These are phyloP conservation scores for Drosophila pseudotalamancana DNA, from an alignment of 2,888 invertebrate genomes.

Conservation along the genomic window DNA sequence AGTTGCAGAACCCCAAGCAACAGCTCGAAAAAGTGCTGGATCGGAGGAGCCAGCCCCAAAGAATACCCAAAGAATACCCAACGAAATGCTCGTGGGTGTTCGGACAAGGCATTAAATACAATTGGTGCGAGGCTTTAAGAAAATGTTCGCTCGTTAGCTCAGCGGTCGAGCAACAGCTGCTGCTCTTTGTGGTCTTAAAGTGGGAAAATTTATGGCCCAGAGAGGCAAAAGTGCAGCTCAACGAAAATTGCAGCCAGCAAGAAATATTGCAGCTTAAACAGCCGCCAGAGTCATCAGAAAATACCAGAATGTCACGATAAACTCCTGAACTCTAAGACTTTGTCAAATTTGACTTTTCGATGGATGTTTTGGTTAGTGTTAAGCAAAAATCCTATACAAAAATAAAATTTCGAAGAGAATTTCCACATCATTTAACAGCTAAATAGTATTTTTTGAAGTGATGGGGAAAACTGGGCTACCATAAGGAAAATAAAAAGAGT, in stretches of 20 bases:
- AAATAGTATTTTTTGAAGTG: no score
- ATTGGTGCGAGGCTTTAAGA: slow-evolving; percentile 61
- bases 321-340: background rate
- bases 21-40: slow-evolving; percentile 35
- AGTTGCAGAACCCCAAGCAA: background rate
- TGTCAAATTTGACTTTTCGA: background rate
- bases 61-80: slow-evolving; percentile 15
- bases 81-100: slow-evolving; percentile 39
- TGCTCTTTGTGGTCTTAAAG: slow-evolving; percentile 55
- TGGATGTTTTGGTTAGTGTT: background rate
- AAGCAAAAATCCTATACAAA: background rate
- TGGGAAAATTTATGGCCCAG: slow-evolving; percentile 37
- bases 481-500: no score
- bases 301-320: background rate
- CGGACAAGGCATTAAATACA: slow-evolving; percentile 72
- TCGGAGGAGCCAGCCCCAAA: slow-evolving; percentile 23
- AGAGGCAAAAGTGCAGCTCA: slow-evolving; percentile 38
- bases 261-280: slow-evolving; percentile 17
- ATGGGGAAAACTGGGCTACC: no score
- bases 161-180: slow-evolving; percentile 48
- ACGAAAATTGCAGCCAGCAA: slow-evolving; percentile 3
- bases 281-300: background rate
- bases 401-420: no score
- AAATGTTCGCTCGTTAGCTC: slow-evolving; percentile 62
- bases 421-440: no score